Base-by-base conservation (phyloP, 1,140 invertebrate species). In the Sinella curviseta region DNA sequence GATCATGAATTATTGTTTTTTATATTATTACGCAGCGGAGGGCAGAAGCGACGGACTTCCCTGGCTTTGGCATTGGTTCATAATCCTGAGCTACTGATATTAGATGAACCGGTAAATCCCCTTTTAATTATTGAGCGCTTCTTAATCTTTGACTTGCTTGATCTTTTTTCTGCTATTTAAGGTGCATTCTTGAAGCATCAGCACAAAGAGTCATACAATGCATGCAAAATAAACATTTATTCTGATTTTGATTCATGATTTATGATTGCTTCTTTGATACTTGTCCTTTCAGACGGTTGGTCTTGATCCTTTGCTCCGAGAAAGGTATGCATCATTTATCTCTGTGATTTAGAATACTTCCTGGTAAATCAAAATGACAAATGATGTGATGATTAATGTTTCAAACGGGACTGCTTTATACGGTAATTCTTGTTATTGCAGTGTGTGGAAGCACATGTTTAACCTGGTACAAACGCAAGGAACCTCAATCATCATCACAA, bases 401-500 rank as follows among this genome's bases (percentile, higher is more conserved):
- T n/a, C n/a, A n/a, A n/a, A n/a, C n/a, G n/a, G n/a, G n/a, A n/a
- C n/a, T n/a, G 20, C 39, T 48, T 48, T 48, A 48, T 48, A 48
- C 39, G 39, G 39, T 8, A 48, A 8, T 48, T 8, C 20, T 48
- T 60, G 8, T 60, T 60, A 14, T 60, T 4, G 24, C 57, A 97
- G 94, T 85, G 96, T 97, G 83, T 97, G 95, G 95, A 93, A 94
- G 82, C 94, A 97, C 85, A 87, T 97, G 83, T 91, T 95, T 28
- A 91, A 93, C 85, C 93, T 97, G 79, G 93, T 93, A 82, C 91
- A 91, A 87, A 92, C 92, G 76, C 91, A 92, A 34, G 90, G 91
- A 83, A 95, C 94, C 84, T 96, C 95, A 14, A 93, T 97, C 80
- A 95, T 97, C 83, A 95, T 97, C 82, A 97, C 95, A 0, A 97